Percentiles rank a stretch among this genome's conserved stretches.
Evolutionary conservation across 2,113 vertebrate species (phyloP).

Genomic region (Promerops cafer): DNA sequence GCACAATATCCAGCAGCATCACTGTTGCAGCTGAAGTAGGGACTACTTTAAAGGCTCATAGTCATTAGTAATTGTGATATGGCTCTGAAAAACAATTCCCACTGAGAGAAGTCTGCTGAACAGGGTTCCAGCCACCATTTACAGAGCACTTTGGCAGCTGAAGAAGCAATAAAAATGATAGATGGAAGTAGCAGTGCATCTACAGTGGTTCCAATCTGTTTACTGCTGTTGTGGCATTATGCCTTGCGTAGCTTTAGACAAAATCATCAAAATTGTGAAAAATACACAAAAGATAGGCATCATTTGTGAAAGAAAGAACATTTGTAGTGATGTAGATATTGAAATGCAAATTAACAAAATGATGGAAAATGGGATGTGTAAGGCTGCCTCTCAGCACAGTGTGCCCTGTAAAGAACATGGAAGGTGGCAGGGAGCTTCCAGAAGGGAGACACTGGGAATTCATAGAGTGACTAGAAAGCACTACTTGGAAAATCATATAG

Average conservation of each 20-base stretch:
- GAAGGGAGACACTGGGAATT: background rate
- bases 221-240: background rate
- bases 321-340: background rate
- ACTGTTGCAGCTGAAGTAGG: background rate
- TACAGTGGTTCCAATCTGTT: constrained; percentile 39
- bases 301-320: background rate
- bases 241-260: constrained; percentile 7
- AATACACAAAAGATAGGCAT: background rate
- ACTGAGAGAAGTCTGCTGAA: constrained; percentile 22
- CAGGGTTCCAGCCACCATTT: constrained; percentile 29
- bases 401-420: background rate
- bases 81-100: background rate
- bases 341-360: constrained; percentile 32
- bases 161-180: constrained; percentile 42
- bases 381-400: background rate
- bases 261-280: constrained; percentile 19
- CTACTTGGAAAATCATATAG: background rate
- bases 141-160: constrained; percentile 51
- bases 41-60: background rate
- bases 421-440: background rate
- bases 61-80: constrained; percentile 10
- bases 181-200: constrained; percentile 35
- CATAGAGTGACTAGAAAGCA: background rate
- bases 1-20: background rate
- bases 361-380: background rate